Conservation (phyloP, 2,888 invertebrate genomes). For the Halictus quadricinctus region DNA sequence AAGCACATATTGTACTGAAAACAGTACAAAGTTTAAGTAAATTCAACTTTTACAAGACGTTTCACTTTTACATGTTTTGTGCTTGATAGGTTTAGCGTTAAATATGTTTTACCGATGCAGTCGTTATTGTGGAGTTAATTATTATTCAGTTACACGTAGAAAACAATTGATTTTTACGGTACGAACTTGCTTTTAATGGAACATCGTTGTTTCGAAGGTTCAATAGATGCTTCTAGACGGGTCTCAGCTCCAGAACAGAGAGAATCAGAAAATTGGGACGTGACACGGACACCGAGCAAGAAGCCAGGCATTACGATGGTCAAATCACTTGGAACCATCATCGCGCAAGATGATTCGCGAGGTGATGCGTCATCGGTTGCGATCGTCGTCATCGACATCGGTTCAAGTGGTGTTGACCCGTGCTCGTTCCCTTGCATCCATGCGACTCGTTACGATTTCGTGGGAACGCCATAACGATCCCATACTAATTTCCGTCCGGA, state of each 20-base stretch:
- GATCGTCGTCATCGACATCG: conserved; percentile 78
- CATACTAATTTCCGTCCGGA: conserved; percentile 39
- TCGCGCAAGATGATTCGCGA: conserved; percentile 78
- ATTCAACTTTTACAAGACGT: too few species aligned
- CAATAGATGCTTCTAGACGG: not conserved
- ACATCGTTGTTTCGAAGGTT: not conserved
- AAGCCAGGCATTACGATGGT: conserved; percentile 37
- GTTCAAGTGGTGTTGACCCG: conserved; percentile 81
- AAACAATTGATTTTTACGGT: not conserved
- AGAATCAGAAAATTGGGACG: conserved; percentile 3
- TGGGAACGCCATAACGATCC: conserved; percentile 74
- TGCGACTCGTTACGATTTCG: conserved; percentile 73
- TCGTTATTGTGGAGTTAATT: not conserved
- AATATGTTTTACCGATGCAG: not conserved
- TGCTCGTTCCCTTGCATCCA: conserved; percentile 72
- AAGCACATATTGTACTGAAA: too few species aligned
- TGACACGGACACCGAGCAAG: conserved; percentile 8
- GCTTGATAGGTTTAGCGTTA: too few species aligned
- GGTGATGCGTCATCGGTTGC: conserved; percentile 76
- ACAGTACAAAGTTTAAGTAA: too few species aligned
- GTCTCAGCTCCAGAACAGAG: not conserved
- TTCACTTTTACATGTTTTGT: too few species aligned
- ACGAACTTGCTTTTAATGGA: not conserved
- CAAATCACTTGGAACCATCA: conserved; percentile 70
- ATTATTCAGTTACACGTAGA: not conserved